phyloP scores from a whole-genome alignment of 1,140 invertebrate species.

The Streblospio benedicti region DNA sequence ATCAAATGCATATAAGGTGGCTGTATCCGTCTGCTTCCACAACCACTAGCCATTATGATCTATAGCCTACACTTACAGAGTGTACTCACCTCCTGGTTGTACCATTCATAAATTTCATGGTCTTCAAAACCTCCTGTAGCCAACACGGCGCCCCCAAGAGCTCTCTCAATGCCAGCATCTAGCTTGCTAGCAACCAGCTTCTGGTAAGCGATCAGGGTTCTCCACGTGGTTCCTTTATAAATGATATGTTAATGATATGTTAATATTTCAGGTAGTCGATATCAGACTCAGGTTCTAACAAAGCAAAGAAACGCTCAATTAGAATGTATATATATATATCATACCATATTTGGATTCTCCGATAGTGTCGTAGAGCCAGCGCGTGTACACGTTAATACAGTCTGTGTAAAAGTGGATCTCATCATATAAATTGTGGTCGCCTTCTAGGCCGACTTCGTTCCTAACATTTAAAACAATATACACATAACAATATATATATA shows the following conservation, averaged over 20 bases:
- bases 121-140: neutral
- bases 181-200: neutral
- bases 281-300: no score
- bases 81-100: no score
- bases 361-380: constrained; percentile 3
- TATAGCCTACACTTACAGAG: no score
- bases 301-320: no score
- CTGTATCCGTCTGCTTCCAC: no score
- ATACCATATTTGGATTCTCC: neutral
- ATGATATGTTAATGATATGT: no score
- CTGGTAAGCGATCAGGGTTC: neutral
- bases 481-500: no score
- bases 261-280: no score
- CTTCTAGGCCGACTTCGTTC: constrained; percentile 24
- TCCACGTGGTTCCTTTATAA: neutral
- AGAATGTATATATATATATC: no score
- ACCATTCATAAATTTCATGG: neutral
- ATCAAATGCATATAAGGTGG: no score
- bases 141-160: neutral
- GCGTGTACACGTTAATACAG: neutral
- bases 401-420: neutral
- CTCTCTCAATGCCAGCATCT: neutral
- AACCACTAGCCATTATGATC: no score
- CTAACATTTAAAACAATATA: no score
- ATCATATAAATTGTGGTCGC: neutral